phyloP scores from a whole-genome alignment of 2,888 invertebrate genomes.

The Cerceris rybyensis region DNA sequence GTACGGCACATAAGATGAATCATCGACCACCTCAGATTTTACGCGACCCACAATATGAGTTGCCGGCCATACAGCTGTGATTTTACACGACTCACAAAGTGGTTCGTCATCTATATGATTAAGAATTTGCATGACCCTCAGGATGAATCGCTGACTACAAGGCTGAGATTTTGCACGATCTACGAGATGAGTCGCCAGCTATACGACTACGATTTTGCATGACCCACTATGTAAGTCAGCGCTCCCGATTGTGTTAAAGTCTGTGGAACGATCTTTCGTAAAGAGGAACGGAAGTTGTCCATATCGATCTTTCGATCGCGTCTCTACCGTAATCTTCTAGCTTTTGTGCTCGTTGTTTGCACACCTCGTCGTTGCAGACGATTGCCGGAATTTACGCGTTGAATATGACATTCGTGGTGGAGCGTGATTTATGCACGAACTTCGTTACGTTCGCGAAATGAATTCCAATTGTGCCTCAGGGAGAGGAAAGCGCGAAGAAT shows the following conservation, averaged over 20 bases:
- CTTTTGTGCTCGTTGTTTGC: slow-evolving; percentile 10
- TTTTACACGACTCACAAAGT: too few species aligned
- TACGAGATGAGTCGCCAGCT: too few species aligned
- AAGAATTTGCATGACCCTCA: too few species aligned
- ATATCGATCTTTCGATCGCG: slow-evolving; percentile 6
- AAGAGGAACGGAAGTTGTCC: slow-evolving; percentile 1
- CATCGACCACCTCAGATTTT: too few species aligned
- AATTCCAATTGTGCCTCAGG: slow-evolving; percentile 18
- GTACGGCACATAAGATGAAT: too few species aligned
- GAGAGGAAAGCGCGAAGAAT: background rate
- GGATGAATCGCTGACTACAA: too few species aligned
- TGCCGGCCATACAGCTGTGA: too few species aligned
- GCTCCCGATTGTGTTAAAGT: background rate
- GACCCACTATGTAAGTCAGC: too few species aligned
- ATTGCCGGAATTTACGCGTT: slow-evolving; percentile 27
- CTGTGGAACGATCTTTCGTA: slow-evolving; percentile 31
- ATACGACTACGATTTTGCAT: too few species aligned
- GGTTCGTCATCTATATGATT: too few species aligned
- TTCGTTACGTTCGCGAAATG: slow-evolving; percentile 26
- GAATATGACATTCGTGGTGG: background rate
- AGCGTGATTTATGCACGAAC: slow-evolving; percentile 44
- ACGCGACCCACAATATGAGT: too few species aligned
- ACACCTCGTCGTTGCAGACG: background rate
- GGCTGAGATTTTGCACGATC: too few species aligned
- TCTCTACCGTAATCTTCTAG: slow-evolving; percentile 4